Evolutionary conservation across 1,140 invertebrate species (phyloP), one percentile per base, ranked within the genome.

Genomic region (Pogonognathellus flavescens): DNA sequence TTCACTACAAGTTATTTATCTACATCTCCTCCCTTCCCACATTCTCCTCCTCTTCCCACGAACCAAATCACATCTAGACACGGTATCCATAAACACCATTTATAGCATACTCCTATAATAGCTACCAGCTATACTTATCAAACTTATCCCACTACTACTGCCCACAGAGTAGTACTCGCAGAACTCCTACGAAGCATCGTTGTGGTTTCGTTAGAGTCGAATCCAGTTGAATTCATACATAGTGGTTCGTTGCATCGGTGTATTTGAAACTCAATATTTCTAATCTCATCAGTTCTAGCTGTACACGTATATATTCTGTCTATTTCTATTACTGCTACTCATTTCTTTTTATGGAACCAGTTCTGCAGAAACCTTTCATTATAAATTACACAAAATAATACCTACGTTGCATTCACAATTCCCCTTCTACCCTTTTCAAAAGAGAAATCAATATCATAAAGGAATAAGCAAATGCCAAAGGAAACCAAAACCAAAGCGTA

Each of bases 371-470:
- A n/a, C 41, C 70, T 76, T 76, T 76, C 70, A 76, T 76, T 76
- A 76, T 76, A 76, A 76, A 76, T 76, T 76, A 76, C 70, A 31
- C 70, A 76, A 76, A 76, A 76, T 76, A 76, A 76, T 76, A 76
- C 31, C 31, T 41, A 41, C 70, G 49, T 31, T 76, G 70, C 70
- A 76, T 76, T 76, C 70, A 49, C 70, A 76, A 76, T 76, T 76
- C 70, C 70, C 70, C 14, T 76, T 76, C 70, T 31, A 76, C 70
- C 70, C 70, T 76, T 76, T 76, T 76, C 31, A 76, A 76, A 66
- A 76, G 49, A 31, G 70, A 76, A 76, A 76, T 76, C 70, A 50
- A 76, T 76, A 76, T 76, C 70, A 76, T 76, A 76, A 76, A 76
- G 70, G 41, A 76, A 50, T 76, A 76, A 76, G 31, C 70, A 76